Evolutionary conservation across 2,113 vertebrate species (phyloP), one percentile per base, ranked within the genome.

Genomic region (Maccullochella peelii): DNA sequence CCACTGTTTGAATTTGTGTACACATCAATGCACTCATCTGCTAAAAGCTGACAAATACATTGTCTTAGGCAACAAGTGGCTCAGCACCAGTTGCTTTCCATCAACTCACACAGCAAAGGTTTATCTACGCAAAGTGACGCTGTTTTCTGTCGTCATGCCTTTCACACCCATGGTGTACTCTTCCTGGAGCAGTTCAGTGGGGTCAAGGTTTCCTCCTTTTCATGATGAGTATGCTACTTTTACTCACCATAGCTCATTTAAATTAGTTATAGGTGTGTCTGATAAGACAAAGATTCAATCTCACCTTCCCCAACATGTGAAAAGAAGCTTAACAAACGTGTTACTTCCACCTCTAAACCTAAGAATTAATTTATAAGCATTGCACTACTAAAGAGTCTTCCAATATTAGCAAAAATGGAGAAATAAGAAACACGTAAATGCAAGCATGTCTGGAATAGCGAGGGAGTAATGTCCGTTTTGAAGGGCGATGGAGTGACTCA

Each of bases 401-500:
- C 11, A 20, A 55, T 57, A 25, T 54, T 5, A 47, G 16, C 25
- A 36, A n/a, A 40, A 7, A 30, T 23, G 2, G 6, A 58, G 8
- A 42, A 50, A 49, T 6, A 36, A 30, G 18, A 33, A 55, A n/a
- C 36, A 30, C 0, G 3, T 27, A 36, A 52, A 59, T 16, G 6
- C 4, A 30, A 62, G 16, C 0, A 12, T 47, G 59, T 76, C 54
- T 75, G 61, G n/a, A 78, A 79, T n/a, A 73, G 49, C 0, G 3
- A 38, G 61, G 69, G 21, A 55, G 77, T 44, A 59, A 81, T 54
- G 72, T 27, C 52, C 0, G 9, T 40, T 83, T 55, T 63, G 25
- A 79, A 73, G 44, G 72, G 74, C 23, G 36, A 73, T 1, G 9
- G 61, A 23, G 54, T 67, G 71, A 88, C 77, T 88, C 77, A 36